Conservation (phyloP, 2,113 vertebrate genomes). For the Anhinga rufa region DNA sequence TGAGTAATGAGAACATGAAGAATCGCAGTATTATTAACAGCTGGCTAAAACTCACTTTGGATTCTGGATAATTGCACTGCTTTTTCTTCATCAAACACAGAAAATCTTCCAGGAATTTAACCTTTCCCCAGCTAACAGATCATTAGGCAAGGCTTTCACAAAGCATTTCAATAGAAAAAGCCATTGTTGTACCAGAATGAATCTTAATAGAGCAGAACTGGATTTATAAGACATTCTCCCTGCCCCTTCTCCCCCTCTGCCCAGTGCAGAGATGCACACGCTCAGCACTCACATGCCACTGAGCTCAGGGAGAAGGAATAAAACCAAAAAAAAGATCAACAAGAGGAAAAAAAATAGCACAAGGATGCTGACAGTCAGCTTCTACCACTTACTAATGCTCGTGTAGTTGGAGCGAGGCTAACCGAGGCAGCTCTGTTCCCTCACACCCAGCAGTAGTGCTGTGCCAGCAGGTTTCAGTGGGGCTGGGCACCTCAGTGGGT, state of each 20-base stretch:
- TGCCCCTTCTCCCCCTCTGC: neutral
- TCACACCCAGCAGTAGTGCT: neutral
- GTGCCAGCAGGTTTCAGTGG: neutral
- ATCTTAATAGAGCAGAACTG: conserved; percentile 50
- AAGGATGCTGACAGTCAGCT: neutral
- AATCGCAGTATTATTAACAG: conserved; percentile 46
- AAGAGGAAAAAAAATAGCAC: neutral
- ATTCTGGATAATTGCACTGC: conserved; percentile 41
- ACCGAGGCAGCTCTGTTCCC: neutral
- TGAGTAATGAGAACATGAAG: conserved; percentile 32
- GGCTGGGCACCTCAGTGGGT: neutral
- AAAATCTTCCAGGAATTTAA: conserved; percentile 41
- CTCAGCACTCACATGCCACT: neutral
- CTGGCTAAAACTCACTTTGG: conserved; percentile 50
- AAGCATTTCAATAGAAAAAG: conserved; percentile 43
- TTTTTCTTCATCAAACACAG: conserved; percentile 58
- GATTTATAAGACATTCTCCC: conserved; percentile 9
- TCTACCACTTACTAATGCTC: neutral
- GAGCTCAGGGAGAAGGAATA: neutral
- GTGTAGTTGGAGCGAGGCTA: neutral
- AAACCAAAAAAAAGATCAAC: neutral
- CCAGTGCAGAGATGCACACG: neutral
- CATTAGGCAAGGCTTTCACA: conserved; percentile 42
- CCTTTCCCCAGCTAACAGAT: conserved; percentile 58
- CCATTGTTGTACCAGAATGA: conserved; percentile 8